Conservation (phyloP, 2,113 vertebrate genomes). For the Ptilonorhynchus violaceus region DNA sequence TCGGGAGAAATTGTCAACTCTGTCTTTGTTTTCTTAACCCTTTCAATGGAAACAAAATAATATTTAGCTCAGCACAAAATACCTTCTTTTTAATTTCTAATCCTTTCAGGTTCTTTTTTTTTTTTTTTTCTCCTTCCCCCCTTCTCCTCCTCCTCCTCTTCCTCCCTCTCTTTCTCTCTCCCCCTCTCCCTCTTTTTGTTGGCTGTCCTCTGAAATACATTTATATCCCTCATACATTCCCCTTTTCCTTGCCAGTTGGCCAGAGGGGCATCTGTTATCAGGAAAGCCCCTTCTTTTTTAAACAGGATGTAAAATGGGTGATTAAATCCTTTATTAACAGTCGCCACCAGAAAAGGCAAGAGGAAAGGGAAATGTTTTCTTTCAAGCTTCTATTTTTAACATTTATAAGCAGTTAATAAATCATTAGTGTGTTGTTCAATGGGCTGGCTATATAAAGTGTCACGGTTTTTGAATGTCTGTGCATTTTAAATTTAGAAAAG, state of each 20-base stretch:
- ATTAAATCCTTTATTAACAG: constrained; percentile 29
- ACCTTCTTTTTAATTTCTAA: constrained; percentile 73
- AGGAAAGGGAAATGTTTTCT: not conserved
- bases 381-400: not conserved
- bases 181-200: constrained; percentile 5
- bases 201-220: constrained; percentile 34
- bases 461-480: not conserved
- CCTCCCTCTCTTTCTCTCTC: not conserved
- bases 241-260: constrained; percentile 26
- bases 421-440: not conserved
- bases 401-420: not conserved
- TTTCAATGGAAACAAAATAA: constrained; percentile 79
- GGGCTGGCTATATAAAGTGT: not conserved
- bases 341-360: not conserved
- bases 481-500: not conserved
- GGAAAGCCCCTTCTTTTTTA: constrained; percentile 30
- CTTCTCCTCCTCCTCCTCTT: not conserved
- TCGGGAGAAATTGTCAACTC: constrained; percentile 72
- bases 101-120: constrained; percentile 58
- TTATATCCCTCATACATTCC: constrained; percentile 37
- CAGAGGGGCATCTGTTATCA: constrained; percentile 56
- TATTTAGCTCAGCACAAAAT: constrained; percentile 77
- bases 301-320: constrained; percentile 44
- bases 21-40: constrained; percentile 75
- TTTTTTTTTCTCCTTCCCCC: not conserved